Evolutionary conservation across 1,140 invertebrate genomes (phyloP).

Genomic region (Nautilus pompilius): DNA sequence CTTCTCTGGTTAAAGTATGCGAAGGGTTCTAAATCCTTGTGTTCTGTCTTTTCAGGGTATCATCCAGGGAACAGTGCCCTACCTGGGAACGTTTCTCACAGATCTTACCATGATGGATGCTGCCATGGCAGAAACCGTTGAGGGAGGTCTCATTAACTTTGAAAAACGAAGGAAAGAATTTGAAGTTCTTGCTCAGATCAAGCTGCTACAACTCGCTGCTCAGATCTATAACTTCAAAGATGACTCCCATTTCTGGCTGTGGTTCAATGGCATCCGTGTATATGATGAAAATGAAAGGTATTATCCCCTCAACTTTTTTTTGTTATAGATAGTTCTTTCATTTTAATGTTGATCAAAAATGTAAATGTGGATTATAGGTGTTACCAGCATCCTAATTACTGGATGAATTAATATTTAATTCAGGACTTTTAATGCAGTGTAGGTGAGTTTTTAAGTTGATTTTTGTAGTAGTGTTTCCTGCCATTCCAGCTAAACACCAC

Average conservation of each 20-base stretch:
- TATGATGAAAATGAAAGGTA: conserved; percentile 89
- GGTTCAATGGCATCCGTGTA: conserved; percentile 87
- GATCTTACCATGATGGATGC: conserved; percentile 99
- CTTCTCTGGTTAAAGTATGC: too few relatives aligned
- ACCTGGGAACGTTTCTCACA: conserved; percentile 95
- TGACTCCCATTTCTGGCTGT: conserved; percentile 81
- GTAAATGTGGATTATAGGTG: too few relatives aligned
- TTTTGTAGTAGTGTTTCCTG: too few relatives aligned
- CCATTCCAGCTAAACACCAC: too few relatives aligned
- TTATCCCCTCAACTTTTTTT: not conserved
- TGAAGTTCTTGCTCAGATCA: conserved; percentile 95
- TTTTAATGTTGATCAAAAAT: too few relatives aligned
- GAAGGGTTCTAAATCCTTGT: too few relatives aligned
- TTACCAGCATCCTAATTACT: too few relatives aligned
- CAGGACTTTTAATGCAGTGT: too few relatives aligned
- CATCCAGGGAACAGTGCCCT: conserved; percentile 91
- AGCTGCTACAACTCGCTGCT: conserved; percentile 88
- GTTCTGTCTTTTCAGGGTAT: conserved; percentile 42
- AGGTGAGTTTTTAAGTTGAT: too few relatives aligned
- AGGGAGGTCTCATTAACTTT: conserved; percentile 88
- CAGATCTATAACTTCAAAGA: conserved; percentile 88
- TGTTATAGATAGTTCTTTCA: too few relatives aligned
- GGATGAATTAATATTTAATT: too few relatives aligned
- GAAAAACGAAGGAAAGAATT: conserved; percentile 98
- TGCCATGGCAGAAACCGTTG: conserved; percentile 77